phyloP scores from a whole-genome alignment of 2,797 vertebrate genomes.

The Pachyuromys duprasi region DNA sequence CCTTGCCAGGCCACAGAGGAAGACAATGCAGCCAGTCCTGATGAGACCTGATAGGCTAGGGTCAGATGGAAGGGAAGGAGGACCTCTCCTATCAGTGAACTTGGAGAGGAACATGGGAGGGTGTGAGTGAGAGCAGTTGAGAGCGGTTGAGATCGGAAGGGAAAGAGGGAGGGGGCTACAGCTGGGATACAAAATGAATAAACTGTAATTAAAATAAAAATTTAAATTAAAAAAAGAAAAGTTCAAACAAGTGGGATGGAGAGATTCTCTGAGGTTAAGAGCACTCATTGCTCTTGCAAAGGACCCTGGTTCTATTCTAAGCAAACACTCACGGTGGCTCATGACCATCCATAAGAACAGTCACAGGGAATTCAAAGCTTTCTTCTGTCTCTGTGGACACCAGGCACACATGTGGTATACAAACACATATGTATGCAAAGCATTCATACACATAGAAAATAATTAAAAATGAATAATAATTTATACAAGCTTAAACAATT shows the following conservation, averaged over 20 bases:
- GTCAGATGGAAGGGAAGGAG: no score
- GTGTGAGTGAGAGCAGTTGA: no score
- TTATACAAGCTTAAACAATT: background rate
- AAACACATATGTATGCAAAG: background rate
- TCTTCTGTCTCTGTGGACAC: background rate
- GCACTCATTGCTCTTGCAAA: background rate
- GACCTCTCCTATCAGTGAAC: no score
- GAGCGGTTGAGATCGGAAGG: no score
- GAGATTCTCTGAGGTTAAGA: background rate
- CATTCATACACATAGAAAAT: background rate
- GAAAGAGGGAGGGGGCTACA: no score
- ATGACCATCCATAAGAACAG: background rate
- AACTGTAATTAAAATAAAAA: no score
- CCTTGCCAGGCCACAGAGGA: no score
- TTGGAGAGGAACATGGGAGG: no score
- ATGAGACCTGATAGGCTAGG: no score
- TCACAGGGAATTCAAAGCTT: background rate
- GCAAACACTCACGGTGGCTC: background rate
- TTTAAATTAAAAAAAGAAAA: background rate
- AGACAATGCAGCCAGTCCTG: no score
- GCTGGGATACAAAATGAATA: no score
- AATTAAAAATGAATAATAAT: background rate
- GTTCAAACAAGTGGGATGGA: background rate
- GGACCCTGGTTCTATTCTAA: background rate
- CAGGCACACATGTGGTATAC: no score